Evolutionary conservation across 1,140 invertebrate genomes (phyloP).

Genomic region (Saccostrea echinata): DNA sequence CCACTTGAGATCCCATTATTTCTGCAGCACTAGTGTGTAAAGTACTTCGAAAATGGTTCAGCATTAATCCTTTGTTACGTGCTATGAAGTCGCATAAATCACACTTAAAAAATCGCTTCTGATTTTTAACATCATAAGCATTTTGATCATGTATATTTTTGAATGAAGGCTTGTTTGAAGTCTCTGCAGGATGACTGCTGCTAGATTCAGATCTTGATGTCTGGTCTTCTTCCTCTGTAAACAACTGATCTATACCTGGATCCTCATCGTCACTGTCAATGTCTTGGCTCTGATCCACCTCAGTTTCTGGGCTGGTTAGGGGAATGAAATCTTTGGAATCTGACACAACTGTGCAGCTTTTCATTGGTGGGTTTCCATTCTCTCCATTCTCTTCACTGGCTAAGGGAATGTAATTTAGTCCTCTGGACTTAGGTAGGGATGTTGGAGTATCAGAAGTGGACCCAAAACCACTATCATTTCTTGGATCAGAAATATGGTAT

Average conservation of each 20-base stretch:
- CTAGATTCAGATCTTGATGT: neutral
- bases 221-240: neutral
- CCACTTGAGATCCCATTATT: neutral
- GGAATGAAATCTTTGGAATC: neutral
- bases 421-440: neutral
- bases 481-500: neutral
- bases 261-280: neutral
- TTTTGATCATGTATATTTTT: neutral
- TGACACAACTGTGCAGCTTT: neutral
- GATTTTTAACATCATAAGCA: neutral
- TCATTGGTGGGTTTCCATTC: neutral
- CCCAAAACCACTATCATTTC: conserved; percentile 19
- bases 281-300: neutral
- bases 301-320: neutral
- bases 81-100: neutral
- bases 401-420: neutral
- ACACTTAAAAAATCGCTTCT: conserved; percentile 10
- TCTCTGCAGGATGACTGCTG: neutral
- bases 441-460: conserved; percentile 5
- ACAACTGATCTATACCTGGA: neutral
- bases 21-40: neutral
- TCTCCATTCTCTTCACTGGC: neutral
- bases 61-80: neutral
- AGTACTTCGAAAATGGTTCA: neutral
- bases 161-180: neutral